Percentiles rank a stretch among this genome's conserved stretches.
Evolutionary conservation across 2,113 vertebrate species (phyloP).

Genomic region (Climacteris rufus): DNA sequence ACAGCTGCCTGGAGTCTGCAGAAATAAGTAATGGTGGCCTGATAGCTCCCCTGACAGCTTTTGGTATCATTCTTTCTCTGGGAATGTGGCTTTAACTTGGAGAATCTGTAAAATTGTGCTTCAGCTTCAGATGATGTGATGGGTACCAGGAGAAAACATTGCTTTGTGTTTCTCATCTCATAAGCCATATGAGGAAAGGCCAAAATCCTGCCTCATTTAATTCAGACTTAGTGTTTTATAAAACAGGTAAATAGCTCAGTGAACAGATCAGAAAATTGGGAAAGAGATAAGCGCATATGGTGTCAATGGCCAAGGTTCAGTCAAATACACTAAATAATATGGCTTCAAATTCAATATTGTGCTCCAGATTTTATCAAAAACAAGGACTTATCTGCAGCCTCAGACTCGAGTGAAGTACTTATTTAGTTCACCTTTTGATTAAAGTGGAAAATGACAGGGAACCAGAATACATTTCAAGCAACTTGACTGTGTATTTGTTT

Average conservation of each 20-base stretch:
- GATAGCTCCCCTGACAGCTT: neutral
- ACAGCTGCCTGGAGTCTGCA: rapidly evolving
- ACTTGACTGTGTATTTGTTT: constrained; percentile 31
- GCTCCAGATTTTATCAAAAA: neutral
- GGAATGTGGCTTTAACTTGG: neutral
- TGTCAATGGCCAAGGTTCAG: neutral
- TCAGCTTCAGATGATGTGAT: neutral
- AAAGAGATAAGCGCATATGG: neutral
- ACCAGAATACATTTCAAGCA: neutral
- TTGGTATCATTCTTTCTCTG: neutral
- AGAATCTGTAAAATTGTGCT: neutral
- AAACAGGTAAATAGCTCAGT: neutral
- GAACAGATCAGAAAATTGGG: neutral
- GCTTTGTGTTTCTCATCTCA: neutral
- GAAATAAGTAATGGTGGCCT: neutral
- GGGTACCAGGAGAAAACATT: neutral
- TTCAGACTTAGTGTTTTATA: neutral
- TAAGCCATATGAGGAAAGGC: neutral
- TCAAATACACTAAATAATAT: neutral
- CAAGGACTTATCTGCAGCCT: neutral
- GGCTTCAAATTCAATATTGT: neutral
- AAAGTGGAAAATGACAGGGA: constrained; percentile 24
- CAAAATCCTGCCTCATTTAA: neutral
- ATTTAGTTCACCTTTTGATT: constrained; percentile 5
- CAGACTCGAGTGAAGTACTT: neutral